Conservation (phyloP, 2,797 vertebrate species). For the Astyanax mexicanus region DNA sequence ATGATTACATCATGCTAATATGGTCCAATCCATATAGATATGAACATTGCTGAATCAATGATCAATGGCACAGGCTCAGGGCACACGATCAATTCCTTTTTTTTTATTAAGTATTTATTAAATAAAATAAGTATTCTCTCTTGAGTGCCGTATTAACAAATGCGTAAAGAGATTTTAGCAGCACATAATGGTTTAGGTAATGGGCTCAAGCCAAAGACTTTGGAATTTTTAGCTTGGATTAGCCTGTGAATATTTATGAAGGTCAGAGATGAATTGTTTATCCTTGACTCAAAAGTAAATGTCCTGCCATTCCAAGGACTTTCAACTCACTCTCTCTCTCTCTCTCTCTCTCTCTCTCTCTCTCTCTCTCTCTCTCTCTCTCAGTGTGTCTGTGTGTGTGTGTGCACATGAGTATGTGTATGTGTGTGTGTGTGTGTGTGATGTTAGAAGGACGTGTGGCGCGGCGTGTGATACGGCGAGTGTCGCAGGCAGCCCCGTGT, state of each 20-base stretch:
- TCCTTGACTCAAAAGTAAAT: conserved; percentile 58
- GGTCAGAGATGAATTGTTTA: conserved; percentile 70
- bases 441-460: conserved; percentile 67
- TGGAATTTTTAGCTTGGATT: conserved; percentile 2
- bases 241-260: conserved; percentile 67
- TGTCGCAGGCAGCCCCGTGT: conserved; percentile 6
- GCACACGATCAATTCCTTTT: background rate
- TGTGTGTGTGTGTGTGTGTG: conserved; percentile 27
- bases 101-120: background rate
- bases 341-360: too few species aligned
- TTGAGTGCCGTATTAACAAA: background rate
- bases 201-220: background rate
- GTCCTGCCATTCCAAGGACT: conserved; percentile 58
- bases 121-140: background rate
- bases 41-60: background rate
- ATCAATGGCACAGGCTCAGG: background rate
- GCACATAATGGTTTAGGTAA: background rate
- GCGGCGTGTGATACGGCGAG: conserved; percentile 58
- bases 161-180: background rate
- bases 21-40: too few species aligned
- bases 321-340: conserved; percentile 36
- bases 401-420: background rate
- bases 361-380: too few species aligned
- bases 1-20: too few species aligned
- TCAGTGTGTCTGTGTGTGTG: too few species aligned